Base-by-base conservation (phyloP, 2,113 vertebrate genomes). In the Calyptommatus sinebrachiatus region DNA sequence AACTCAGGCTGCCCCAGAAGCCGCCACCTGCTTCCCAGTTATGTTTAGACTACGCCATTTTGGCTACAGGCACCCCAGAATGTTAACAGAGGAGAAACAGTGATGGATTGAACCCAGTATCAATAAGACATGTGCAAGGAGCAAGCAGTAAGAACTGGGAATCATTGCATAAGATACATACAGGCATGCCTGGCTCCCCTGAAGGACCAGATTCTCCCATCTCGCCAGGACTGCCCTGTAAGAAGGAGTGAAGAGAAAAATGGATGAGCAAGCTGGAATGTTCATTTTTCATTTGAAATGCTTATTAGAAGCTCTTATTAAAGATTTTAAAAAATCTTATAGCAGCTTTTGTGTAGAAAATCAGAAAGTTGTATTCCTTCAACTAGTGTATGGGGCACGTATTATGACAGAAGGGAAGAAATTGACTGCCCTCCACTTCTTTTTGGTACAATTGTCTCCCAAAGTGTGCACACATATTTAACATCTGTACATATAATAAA, bases 151-250 rank as follows among this genome's bases (percentile, higher is more conserved):
- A 48, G 7, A 18, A 16, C 21, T 35, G 76, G 62, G 45, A 31
- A 0, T 1, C 8, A n/a, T 22, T 48, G 82, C 69, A 22, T 90
- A 88, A 91, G 93, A 93, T 95, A 99, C 98, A 92, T 95, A 99
- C 98, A 84, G 98, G 98, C 92, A 99, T 93, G 90, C 98, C 98
- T 80, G 98, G 98, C 92, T 99, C 98, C 96, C 98, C 98, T 26
- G 97, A 97, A 62, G 98, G 97, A 76, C 98, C 98, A 0, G 94
- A 93, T 84, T 97, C 97, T 29, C 98, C 98, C 87, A 90, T 67
- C 86, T 97, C 94, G 73, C 98, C 98, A 45, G 89, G 67, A 81
- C 91, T 93, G 83, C 98, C 98, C 98, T 99, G 88, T 8, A 69
- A 69, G 41, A 5, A 73, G 18, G 35, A 66, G 41, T 50, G 29